phyloP scores from a whole-genome alignment of 2,113 vertebrate genomes.

The Bagarius yarrelli region DNA sequence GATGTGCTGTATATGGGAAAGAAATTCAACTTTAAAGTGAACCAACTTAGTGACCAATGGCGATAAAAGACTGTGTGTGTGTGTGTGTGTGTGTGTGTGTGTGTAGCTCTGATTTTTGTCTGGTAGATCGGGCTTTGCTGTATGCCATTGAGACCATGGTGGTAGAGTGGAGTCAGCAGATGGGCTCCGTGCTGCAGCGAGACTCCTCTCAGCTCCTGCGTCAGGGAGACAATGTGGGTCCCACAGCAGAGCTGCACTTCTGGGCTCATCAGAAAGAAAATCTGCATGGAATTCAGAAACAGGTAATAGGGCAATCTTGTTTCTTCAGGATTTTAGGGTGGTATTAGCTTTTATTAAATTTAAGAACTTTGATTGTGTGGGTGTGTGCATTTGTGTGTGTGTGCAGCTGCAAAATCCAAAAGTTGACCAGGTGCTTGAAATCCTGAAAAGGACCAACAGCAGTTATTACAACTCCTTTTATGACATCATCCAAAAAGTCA shows the following conservation, averaged over 20 bases:
- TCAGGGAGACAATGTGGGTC: conserved; percentile 65
- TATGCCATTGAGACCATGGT: conserved; percentile 73
- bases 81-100: conserved; percentile 36
- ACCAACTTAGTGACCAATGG: neutral
- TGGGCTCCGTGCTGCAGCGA: conserved; percentile 68
- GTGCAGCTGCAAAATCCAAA: conserved; percentile 66
- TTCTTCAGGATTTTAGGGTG: neutral
- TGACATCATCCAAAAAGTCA: conserved; percentile 62
- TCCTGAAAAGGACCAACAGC: conserved; percentile 68
- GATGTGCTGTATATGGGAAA: neutral
- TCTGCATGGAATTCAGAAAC: conserved; percentile 71
- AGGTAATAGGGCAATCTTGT: conserved; percentile 58
- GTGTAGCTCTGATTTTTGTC: conserved; percentile 63
- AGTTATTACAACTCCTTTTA: conserved; percentile 69
- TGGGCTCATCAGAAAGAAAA: conserved; percentile 70
- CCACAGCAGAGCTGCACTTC: conserved; percentile 72
- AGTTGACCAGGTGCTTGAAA: conserved; percentile 60
- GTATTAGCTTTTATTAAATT: neutral
- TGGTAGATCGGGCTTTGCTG: conserved; percentile 63
- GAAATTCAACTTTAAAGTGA: neutral
- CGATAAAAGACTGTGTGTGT: neutral
- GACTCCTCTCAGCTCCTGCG: conserved; percentile 64
- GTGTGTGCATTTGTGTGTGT: conserved; percentile 38
- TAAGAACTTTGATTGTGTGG: neutral
- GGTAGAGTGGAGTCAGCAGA: conserved; percentile 68